Evolutionary conservation across 2,113 vertebrate genomes (phyloP).

Genomic region (Meriones unguiculatus): DNA sequence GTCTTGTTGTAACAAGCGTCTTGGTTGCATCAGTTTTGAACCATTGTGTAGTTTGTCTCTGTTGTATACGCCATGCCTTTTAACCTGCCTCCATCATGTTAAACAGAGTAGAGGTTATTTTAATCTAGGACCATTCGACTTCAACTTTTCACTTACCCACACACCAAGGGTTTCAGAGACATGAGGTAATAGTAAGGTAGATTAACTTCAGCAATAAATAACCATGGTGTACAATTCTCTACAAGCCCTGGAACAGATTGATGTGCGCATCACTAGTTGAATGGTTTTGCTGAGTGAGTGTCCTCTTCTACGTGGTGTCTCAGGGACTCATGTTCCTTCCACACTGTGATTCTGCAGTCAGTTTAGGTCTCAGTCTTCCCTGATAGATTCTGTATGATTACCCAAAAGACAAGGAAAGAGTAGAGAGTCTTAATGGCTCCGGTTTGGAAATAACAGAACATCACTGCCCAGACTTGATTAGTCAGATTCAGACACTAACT

Average conservation of each 20-base stretch:
- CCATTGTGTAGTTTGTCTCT: background rate
- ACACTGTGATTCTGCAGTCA: background rate
- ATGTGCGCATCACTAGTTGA: background rate
- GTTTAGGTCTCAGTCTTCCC: fast-evolving
- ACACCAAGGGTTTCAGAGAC: background rate
- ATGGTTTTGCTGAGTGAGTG: background rate
- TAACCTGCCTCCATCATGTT: background rate
- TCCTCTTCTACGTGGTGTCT: background rate
- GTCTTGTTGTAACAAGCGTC: background rate
- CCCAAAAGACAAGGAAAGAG: background rate
- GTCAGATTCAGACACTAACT: background rate
- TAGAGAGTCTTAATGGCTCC: background rate
- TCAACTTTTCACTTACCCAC: background rate
- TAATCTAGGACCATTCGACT: background rate
- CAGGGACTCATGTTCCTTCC: background rate
- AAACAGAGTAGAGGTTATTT: background rate
- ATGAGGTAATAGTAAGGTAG: background rate
- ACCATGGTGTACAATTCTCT: background rate
- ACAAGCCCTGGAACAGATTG: background rate
- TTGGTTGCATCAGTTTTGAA: background rate
- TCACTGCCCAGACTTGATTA: background rate
- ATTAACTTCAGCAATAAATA: background rate
- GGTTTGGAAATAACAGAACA: background rate
- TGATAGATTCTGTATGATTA: background rate
- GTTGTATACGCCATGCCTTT: background rate